These are phyloP conservation scores for Porites cylindrica DNA, from an alignment of 92 coral and sea anemone genomes.

Conservation along the genomic window DNA sequence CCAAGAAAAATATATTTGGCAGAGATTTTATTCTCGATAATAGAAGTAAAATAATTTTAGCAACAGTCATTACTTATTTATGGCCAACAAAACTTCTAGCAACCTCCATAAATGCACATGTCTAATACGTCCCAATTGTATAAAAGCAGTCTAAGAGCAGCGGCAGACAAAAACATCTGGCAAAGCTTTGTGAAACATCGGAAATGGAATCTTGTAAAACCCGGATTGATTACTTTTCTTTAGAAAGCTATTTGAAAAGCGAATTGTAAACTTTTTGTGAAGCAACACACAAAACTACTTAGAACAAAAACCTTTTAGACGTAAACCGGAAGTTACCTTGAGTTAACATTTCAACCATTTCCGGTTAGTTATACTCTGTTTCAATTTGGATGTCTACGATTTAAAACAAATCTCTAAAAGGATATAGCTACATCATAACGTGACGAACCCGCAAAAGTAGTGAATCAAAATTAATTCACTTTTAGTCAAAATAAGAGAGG, in stretches of 20 bases:
- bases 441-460: too few species aligned
- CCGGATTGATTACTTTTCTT: constrained; percentile 3
- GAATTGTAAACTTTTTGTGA: background rate
- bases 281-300: background rate
- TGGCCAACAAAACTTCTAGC: background rate
- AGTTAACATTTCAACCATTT: background rate
- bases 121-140: background rate
- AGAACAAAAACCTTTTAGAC: background rate
- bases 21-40: background rate
- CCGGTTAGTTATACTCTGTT: background rate
- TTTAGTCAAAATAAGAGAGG: too few species aligned
- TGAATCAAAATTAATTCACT: too few species aligned
- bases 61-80: constrained; percentile 29
- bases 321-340: background rate
- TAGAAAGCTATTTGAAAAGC: background rate
- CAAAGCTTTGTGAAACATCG: background rate
- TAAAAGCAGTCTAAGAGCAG: background rate
- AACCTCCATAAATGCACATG: too few species aligned
- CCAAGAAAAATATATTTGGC: background rate
- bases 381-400: too few species aligned
- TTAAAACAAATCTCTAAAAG: too few species aligned
- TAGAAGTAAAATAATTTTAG: background rate
- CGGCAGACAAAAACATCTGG: background rate
- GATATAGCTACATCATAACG: too few species aligned
- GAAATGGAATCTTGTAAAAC: constrained; percentile 11